Evolutionary conservation across 2,113 vertebrate species (phyloP), one percentile per base, ranked within the genome.

Genomic region (Leucosticte australis): DNA sequence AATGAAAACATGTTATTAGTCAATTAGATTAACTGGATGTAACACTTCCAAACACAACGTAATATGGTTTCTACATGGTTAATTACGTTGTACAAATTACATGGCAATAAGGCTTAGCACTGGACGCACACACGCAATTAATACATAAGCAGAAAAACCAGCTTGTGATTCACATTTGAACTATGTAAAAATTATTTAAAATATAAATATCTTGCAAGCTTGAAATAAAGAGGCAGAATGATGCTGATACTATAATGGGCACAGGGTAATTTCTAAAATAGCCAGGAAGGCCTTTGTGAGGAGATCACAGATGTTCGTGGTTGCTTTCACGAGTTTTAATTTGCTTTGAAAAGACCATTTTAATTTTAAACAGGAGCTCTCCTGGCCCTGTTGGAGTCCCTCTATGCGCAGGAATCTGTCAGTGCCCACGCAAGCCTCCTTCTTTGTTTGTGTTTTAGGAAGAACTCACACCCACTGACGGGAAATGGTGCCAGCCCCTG

Each of bases 1-100:
- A 97, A 96, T 92, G 94, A 94, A 95, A 96, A 96, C 92, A 94
- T 85, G 95, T 92, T 95, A 95, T 95, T 96, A 96, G 94, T 94
- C 94, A 94, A 96, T 95, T 96, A 94, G 89, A 96, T 97, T 97
- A 96, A 96, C 95, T 90, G 93, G 90, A 96, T 95, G 86, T 90
- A 96, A 85, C 90, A 93, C 95, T 87, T 91, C 85, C 86, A 89
- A 94, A 79, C 27, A 56, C 90, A 85, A 73, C 18, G n/a, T 90
- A 74, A 86, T 90, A 59, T 27, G 87, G 95, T 69, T 91, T 93
- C 76, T 96, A 97, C 92, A 85, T 95, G 92, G 96, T 96, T 97
- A 97, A 96, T 96, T 96, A 94, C 0, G 15, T 64, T 35, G 62
- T 41, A 75, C 86, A 94, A 90, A 96, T 96, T 90, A 41, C 69